These are phyloP conservation scores for Julus scandinavius DNA, from an alignment of 2,888 invertebrate species.

Conservation along the genomic window DNA sequence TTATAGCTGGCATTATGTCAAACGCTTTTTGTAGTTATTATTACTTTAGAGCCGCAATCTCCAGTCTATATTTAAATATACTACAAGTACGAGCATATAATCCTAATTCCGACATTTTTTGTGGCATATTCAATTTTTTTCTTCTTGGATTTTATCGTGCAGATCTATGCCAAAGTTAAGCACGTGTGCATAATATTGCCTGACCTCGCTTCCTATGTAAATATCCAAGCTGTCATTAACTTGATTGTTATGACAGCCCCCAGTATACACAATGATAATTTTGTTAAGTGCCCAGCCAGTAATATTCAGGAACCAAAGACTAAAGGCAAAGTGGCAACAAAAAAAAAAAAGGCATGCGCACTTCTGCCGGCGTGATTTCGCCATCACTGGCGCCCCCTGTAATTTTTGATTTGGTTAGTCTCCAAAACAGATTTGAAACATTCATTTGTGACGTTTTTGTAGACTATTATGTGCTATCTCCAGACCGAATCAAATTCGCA, in stretches of 20 bases:
- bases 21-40: background rate
- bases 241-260: slow-evolving; percentile 32
- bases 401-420: background rate
- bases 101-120: background rate
- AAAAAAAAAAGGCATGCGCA: background rate
- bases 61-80: background rate
- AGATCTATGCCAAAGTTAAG: slow-evolving; percentile 26
- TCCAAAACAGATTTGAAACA: background rate
- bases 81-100: background rate
- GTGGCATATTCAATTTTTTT: background rate
- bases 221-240: slow-evolving; percentile 30
- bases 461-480: background rate
- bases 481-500: background rate
- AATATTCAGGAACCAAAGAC: background rate
- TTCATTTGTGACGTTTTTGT: background rate
- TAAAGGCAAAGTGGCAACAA: no score
- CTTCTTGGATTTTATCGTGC: background rate
- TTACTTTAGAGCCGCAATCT: background rate
- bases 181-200: slow-evolving; percentile 24
- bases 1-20: background rate
- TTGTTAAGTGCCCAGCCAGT: slow-evolving; percentile 26
- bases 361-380: slow-evolving; percentile 30
- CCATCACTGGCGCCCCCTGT: slow-evolving; percentile 7
- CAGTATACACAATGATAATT: slow-evolving; percentile 37
- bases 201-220: slow-evolving; percentile 42